A percentile compares a stretch with the other conserved stretches of the same genome.
Evolutionary conservation across 1,140 invertebrate genomes (phyloP).

Genomic region (Gryllus bimaculatus): DNA sequence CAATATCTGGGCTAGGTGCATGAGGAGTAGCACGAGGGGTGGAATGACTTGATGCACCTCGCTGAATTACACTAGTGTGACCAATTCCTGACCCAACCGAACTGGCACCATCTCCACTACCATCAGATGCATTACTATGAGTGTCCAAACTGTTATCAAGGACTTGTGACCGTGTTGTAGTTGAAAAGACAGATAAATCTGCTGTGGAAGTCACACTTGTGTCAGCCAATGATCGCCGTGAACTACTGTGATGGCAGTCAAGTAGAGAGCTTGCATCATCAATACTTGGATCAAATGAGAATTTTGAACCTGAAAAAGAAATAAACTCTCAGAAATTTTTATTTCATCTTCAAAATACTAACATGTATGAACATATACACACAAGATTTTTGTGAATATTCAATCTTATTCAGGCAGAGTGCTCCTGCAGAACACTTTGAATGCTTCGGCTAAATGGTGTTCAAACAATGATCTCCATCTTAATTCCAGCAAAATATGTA

Average conservation of each 20-base stretch:
- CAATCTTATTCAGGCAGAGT: too few relatives aligned
- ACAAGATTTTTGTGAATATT: too few relatives aligned
- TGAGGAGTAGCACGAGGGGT: slow-evolving; percentile 53
- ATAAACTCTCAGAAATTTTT: background rate
- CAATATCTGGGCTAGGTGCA: slow-evolving; percentile 54
- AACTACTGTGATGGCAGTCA: slow-evolving; percentile 47
- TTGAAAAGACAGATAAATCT: slow-evolving; percentile 68
- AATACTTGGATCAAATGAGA: slow-evolving; percentile 55
- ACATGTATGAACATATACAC: too few relatives aligned
- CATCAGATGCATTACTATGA: slow-evolving; percentile 60
- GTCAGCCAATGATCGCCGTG: slow-evolving; percentile 64
- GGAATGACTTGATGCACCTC: slow-evolving; percentile 42
- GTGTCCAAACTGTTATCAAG: slow-evolving; percentile 63
- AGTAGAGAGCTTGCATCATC: slow-evolving; percentile 54
- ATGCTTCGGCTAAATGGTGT: too few relatives aligned
- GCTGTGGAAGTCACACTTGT: slow-evolving; percentile 75
- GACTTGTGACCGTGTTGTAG: slow-evolving; percentile 57
- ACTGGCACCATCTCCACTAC: slow-evolving; percentile 48
- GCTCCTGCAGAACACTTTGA: too few relatives aligned
- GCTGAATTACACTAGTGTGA: slow-evolving; percentile 26
- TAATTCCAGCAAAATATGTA: too few relatives aligned
- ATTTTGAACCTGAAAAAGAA: slow-evolving; percentile 46
- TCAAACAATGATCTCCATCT: too few relatives aligned
- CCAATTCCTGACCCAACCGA: slow-evolving; percentile 43
- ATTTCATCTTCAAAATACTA: background rate